These are phyloP conservation scores for Ormyrus rosae DNA, from an alignment of 2,888 invertebrate genomes.

Conservation along the genomic window DNA sequence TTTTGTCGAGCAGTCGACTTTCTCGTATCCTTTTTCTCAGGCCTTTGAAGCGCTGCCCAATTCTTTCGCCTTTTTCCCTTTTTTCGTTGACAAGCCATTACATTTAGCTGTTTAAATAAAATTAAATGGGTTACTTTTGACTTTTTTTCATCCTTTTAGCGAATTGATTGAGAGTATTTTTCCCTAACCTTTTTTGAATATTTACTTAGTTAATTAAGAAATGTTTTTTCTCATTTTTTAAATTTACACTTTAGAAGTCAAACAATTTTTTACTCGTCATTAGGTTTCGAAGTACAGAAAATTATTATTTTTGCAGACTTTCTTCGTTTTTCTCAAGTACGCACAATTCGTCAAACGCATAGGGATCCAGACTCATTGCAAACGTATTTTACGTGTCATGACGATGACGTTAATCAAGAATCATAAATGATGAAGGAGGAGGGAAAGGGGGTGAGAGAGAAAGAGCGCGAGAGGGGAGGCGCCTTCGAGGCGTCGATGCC, in stretches of 20 bases:
- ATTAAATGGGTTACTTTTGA: background rate
- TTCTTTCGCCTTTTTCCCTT: background rate
- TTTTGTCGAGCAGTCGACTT: conserved; percentile 15
- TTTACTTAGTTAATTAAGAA: background rate
- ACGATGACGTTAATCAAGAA: conserved; percentile 56
- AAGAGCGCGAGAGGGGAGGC: conserved; percentile 56
- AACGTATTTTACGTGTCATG: conserved; percentile 54
- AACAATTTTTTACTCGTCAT: too few species aligned
- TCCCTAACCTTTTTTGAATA: background rate
- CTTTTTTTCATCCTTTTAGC: background rate
- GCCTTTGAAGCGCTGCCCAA: background rate
- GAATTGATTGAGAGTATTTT: background rate
- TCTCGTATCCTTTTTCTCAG: conserved; percentile 29
- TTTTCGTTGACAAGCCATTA: too few species aligned
- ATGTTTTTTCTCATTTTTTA: background rate
- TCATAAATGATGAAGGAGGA: conserved; percentile 55
- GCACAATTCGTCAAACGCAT: conserved; percentile 39
- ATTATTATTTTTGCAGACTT: background rate
- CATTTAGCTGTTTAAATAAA: too few species aligned
- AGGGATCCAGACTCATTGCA: conserved; percentile 14
- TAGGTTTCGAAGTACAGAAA: too few species aligned
- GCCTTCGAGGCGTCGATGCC: conserved; percentile 71
- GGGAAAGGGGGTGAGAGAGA: conserved; percentile 40
- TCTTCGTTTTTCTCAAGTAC: conserved; percentile 5
- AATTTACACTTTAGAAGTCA: background rate